Evolutionary conservation across 2,888 invertebrate genomes (phyloP), one percentile per base, ranked within the genome.

Genomic region (Hymenopus coronatus): DNA sequence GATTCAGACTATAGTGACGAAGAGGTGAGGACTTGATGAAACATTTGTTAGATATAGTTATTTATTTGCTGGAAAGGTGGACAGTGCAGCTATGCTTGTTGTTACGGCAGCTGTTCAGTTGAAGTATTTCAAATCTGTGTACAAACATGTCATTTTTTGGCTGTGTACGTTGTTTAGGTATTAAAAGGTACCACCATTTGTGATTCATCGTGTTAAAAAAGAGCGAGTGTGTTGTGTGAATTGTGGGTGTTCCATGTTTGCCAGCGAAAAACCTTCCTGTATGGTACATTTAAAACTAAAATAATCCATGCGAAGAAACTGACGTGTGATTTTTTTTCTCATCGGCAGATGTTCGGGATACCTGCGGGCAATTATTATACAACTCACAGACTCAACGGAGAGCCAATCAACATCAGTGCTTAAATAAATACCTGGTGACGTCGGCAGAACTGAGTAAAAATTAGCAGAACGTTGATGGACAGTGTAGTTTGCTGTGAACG

Each of bases 1-100:
- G 90, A 90, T 40, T 90, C 90, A 4, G 90, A 90, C 40, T 88
- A 28, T 84, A 88, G 89, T 85, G 90, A 90, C 28, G 90, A 90
- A 83, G 90, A 90, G 90, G 90, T 90, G 90, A 90, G 90, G 28
- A 88, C 85, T 40, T 83, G 85, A 89, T 88, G 46, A 84, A 88
- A 54, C 83, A 28, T 83, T 83, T 4, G 7, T 83, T 28, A 83
- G 6, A 28, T 28, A 7, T 83, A 83, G 28, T 83, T 30, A 83
- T 30, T 83, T 30, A 30, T 83, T 28, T 30, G 28, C 20, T 83
- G 28, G 27, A 30, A 83, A 28, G 7, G 33, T 88, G 83, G 82
- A 28, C 28, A 15, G 54, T 70, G 54, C 54, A 70, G 54, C 54
- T 70, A 20, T 40, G 54, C 20, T 70, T 70, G 46, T 4, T 14